Evolutionary conservation across 2,113 vertebrate genomes (phyloP).

Genomic region (Neotoma lepida): DNA sequence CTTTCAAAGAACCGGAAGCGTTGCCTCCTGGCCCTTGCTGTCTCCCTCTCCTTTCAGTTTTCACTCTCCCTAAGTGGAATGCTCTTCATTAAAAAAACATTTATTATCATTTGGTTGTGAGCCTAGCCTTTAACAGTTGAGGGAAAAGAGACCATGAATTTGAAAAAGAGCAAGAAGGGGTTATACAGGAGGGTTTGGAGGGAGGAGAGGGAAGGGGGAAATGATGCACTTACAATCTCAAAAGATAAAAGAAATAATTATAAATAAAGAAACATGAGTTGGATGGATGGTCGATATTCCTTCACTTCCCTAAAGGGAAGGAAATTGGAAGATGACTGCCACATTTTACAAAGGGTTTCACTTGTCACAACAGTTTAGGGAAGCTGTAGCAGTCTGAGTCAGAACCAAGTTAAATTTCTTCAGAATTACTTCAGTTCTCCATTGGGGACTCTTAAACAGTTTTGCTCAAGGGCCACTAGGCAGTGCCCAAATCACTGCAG

Average conservation of each 20-base stretch:
- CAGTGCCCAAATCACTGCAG: background rate
- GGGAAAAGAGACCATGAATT: background rate
- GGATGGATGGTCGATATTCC: slow-evolving; percentile 25
- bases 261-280: slow-evolving; percentile 23
- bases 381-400: background rate
- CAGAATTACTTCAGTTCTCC: slow-evolving; percentile 3
- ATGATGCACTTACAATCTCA: background rate
- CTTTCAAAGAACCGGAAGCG: slow-evolving; percentile 30
- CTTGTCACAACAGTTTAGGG: slow-evolving; percentile 22
- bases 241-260: background rate
- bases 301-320: slow-evolving; percentile 53
- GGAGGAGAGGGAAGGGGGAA: background rate
- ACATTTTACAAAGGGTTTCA: slow-evolving; percentile 28
- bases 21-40: background rate
- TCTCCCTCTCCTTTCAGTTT: background rate
- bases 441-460: background rate
- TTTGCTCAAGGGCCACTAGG: background rate
- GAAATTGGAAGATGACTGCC: background rate
- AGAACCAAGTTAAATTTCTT: slow-evolving; percentile 42
- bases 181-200: too few relatives aligned
- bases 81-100: slow-evolving; percentile 48
- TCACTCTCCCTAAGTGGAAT: slow-evolving; percentile 29
- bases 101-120: background rate
- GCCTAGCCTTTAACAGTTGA: background rate
- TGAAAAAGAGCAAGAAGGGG: background rate